A percentile compares a stretch with the other conserved stretches of the same genome.
These are phyloP conservation scores for Vesta saturnalis DNA, from an alignment of 2,888 invertebrate genomes.

Conservation along the genomic window DNA sequence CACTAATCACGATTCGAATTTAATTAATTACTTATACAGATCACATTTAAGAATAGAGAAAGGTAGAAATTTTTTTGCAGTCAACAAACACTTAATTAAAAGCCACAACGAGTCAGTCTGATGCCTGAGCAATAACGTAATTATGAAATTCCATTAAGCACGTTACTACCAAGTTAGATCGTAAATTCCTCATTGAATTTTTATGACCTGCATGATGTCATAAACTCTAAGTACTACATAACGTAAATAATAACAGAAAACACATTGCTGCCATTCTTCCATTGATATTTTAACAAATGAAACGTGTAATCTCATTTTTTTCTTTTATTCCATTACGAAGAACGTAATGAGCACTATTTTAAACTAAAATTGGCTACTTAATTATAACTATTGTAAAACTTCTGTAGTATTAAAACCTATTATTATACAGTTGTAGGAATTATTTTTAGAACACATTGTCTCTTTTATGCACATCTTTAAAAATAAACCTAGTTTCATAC, in stretches of 20 bases:
- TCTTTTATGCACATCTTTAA: conserved; percentile 30
- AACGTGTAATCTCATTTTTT: background rate
- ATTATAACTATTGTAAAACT: conserved; percentile 19
- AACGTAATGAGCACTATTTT: background rate
- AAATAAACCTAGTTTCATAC: conserved; percentile 20
- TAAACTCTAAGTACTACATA: conserved; percentile 16
- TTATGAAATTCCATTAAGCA: conserved; percentile 23
- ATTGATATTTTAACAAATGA: background rate
- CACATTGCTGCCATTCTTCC: background rate
- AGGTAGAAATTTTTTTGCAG: too few relatives aligned
- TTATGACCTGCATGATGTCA: conserved; percentile 32
- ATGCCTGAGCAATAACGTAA: conserved; percentile 15
- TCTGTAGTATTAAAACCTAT: conserved; percentile 16
- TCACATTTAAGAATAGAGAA: too few relatives aligned
- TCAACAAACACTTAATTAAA: conserved; percentile 2
- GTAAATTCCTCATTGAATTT: conserved; percentile 26
- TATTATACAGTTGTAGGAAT: conserved; percentile 20
- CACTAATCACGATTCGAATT: too few relatives aligned
- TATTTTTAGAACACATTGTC: conserved; percentile 30
- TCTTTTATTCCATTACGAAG: background rate
- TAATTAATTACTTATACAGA: too few relatives aligned
- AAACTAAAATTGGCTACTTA: conserved; percentile 2
- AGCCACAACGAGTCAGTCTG: background rate
- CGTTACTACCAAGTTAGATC: conserved; percentile 15
- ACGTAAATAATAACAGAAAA: background rate